Conservation (phyloP, 2,888 invertebrate genomes). For the Crepidodera aurea region DNA sequence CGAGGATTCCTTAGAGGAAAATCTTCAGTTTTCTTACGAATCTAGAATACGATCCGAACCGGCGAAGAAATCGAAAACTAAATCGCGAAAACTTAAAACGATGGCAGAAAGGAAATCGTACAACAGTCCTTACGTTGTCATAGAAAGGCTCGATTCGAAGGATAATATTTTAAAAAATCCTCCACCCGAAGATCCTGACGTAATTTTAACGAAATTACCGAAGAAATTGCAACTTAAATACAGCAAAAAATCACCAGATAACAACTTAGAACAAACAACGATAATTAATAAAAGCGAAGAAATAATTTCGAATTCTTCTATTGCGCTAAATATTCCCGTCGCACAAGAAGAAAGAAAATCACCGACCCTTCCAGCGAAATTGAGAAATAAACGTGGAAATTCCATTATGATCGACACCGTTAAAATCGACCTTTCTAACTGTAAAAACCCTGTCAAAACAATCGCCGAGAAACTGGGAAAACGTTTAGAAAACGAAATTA, state of each 20-base stretch:
- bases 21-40: slow-evolving; percentile 6
- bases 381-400: neutral
- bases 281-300: no score
- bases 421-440: neutral
- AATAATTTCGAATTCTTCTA: no score
- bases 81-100: neutral
- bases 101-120: neutral
- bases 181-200: neutral
- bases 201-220: neutral
- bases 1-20: slow-evolving; percentile 12
- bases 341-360: no score
- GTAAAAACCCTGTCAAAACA: neutral
- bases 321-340: no score
- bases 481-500: neutral
- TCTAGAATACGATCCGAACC: neutral
- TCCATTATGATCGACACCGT: neutral
- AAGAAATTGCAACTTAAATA: no score
- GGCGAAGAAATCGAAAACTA: neutral
- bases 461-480: neutral
- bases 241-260: no score
- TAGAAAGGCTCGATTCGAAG: neutral
- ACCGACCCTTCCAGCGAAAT: neutral
- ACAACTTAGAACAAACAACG: no score
- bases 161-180: no score
- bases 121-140: neutral